Base-by-base conservation (phyloP, 2,797 vertebrate species). In the Hozukius guyotensis region DNA sequence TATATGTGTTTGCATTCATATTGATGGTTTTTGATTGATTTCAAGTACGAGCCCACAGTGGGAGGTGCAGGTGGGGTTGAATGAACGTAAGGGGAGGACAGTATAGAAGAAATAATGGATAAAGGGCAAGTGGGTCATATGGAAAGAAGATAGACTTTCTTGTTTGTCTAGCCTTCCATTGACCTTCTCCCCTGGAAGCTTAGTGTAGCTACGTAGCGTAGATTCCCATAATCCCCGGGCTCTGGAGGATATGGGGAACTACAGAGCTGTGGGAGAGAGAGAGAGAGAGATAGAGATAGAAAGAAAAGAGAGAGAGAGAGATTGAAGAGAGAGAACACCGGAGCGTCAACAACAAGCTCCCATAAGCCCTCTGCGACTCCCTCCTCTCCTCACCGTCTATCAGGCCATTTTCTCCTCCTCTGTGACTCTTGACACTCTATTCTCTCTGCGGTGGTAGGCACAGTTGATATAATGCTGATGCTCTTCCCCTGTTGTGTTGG, bases 181-280 rank as follows among this genome's bases (percentile, higher is more conserved):
- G 91, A 94, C 91, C 89, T 91, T 88, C 84, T 86, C 78, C 76
- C 78, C 73, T 82, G 75, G 74, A 88, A 86, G 89, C 85, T 92
- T 87, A 89, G 78, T 63, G 86, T 81, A 72, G 81, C 85, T 70
- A 83, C 70, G 59, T 83, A 84, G 72, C 27, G 56, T 81, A 80
- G 85, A 89, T 88, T 92, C 90, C 79, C 89, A 87, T 92, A 92
- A 93, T 93, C 89, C 89, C 24, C 32, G 1, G 78, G 24, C 88
- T 78, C 66, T 80, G 81, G 92, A 84, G 90, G 73, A 85, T 80
- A 61, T 25, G 22, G 68, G 72, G 25, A 82, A 87, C 80, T 75
- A 75, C 77, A 67, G 79, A 61, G 80, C 81, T 84, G 52, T 69
- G 68, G 61, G 49, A 69, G 81, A 62, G 53, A 70, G 42, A 25